Conservation (phyloP, 2,113 vertebrate genomes). For the Sminthopsis crassicaudata region DNA sequence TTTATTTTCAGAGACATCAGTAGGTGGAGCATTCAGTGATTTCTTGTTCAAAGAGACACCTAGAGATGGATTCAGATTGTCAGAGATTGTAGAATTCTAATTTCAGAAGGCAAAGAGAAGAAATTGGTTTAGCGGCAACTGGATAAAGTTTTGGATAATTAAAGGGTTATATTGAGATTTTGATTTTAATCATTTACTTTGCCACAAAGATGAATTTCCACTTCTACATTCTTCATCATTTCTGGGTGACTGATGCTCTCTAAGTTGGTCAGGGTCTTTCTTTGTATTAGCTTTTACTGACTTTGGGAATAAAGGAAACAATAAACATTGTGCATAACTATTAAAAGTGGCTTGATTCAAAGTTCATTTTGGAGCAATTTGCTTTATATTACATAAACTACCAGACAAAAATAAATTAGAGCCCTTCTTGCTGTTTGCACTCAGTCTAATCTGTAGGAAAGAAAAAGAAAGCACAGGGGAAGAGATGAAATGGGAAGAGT, state of each 20-base stretch:
- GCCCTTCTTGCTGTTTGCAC: neutral
- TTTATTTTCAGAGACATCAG: neutral
- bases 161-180: neutral
- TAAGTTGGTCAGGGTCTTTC: neutral
- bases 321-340: neutral
- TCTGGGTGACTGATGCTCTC: neutral
- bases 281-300: neutral
- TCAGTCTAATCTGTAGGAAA: neutral
- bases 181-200: neutral
- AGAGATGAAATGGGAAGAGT: neutral
- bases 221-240: neutral
- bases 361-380: neutral
- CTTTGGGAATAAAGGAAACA: neutral
- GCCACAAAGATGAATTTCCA: neutral
- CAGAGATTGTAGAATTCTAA: neutral
- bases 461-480: neutral
- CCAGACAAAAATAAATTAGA: neutral
- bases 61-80: neutral
- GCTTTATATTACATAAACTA: neutral
- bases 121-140: neutral
- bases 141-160: neutral
- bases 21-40: neutral
- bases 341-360: neutral
- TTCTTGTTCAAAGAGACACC: neutral
- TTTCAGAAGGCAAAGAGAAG: neutral